Conservation (phyloP, 2,888 invertebrate genomes). For the Brachypalpus laphriformis region DNA sequence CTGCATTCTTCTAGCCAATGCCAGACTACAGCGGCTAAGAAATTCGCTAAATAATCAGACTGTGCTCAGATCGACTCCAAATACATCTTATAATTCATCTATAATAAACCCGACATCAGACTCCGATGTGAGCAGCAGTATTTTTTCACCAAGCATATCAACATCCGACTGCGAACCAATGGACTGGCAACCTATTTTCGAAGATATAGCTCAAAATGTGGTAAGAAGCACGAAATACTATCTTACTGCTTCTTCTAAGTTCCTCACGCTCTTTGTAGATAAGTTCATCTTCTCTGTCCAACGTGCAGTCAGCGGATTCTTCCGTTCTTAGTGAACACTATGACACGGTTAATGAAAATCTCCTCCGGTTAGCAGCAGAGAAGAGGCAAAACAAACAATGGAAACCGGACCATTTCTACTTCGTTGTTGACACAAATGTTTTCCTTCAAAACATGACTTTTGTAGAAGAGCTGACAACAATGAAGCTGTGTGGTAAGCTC, state of each 20-base stretch:
- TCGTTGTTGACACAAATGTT: slow-evolving; percentile 84
- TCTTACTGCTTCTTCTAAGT: background rate
- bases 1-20: slow-evolving; percentile 73
- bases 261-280: background rate
- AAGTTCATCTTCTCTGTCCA: background rate
- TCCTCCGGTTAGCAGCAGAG: slow-evolving; percentile 76
- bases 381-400: slow-evolving; percentile 71
- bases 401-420: slow-evolving; percentile 78
- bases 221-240: slow-evolving; percentile 2
- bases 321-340: slow-evolving; percentile 75
- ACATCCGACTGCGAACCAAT: slow-evolving; percentile 76
- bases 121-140: background rate
- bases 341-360: slow-evolving; percentile 75
- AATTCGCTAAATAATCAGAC: slow-evolving; percentile 56
- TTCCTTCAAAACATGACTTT: slow-evolving; percentile 82
- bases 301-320: background rate
- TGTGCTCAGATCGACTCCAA: background rate
- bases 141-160: background rate
- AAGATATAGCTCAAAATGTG: slow-evolving; percentile 30
- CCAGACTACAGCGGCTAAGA: slow-evolving; percentile 75
- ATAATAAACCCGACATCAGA: background rate
- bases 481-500: slow-evolving; percentile 76
- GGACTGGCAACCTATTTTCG: slow-evolving; percentile 77
- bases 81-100: background rate
- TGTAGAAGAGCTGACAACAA: slow-evolving; percentile 79